phyloP scores from a whole-genome alignment of 2,797 vertebrate species.

The Chaetodon trifasciatus region DNA sequence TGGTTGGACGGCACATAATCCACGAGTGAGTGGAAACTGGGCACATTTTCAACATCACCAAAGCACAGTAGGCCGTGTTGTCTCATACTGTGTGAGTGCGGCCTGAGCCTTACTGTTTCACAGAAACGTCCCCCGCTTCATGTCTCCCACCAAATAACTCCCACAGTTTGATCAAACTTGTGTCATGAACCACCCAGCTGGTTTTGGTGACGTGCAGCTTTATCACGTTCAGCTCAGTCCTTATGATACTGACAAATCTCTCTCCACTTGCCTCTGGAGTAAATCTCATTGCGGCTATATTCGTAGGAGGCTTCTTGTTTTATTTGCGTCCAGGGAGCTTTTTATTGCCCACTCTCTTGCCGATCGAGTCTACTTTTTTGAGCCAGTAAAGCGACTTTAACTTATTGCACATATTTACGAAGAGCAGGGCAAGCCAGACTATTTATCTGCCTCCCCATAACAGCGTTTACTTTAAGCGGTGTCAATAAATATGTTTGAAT shows the following conservation, averaged over 20 bases:
- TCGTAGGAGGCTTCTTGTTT: slow-evolving; percentile 53
- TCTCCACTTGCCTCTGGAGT: slow-evolving; percentile 40
- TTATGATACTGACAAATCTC: slow-evolving; percentile 52
- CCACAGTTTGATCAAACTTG: slow-evolving; percentile 48
- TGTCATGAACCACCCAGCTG: slow-evolving; percentile 47
- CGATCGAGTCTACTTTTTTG: slow-evolving; percentile 48
- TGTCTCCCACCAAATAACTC: slow-evolving; percentile 46
- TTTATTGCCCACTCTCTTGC: slow-evolving; percentile 59
- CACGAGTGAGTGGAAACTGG: slow-evolving; percentile 51
- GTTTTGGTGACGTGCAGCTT: slow-evolving; percentile 29
- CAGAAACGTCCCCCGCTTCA: slow-evolving; percentile 30
- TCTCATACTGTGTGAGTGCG: slow-evolving; percentile 5
- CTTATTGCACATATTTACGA: slow-evolving; percentile 62
- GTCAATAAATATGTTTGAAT: slow-evolving; percentile 49
- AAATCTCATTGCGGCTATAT: slow-evolving; percentile 62
- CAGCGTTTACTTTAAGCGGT: slow-evolving; percentile 37
- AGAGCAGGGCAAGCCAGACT: background rate
- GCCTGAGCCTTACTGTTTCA: slow-evolving; percentile 1
- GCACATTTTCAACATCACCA: slow-evolving; percentile 36
- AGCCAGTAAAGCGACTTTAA: slow-evolving; percentile 60
- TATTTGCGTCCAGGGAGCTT: slow-evolving; percentile 64
- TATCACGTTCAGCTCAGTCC: slow-evolving; percentile 32
- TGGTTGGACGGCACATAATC: slow-evolving; percentile 50
- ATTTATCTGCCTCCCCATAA: slow-evolving; percentile 15
- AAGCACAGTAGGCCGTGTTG: slow-evolving; percentile 12